phyloP scores from a whole-genome alignment of 1,140 invertebrate species.

The Lucilia cuprina region DNA sequence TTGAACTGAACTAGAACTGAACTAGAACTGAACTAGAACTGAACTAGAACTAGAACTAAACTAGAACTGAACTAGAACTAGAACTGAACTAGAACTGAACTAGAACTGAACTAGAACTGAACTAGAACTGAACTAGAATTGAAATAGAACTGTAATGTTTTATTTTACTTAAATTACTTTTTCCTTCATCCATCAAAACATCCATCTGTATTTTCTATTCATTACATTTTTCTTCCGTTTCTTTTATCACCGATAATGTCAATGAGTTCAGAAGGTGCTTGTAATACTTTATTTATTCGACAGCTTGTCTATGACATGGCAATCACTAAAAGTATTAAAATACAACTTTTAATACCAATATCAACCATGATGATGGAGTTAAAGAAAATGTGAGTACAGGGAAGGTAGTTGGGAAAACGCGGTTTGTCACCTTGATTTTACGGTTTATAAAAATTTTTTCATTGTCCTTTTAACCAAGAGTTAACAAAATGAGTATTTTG shows the following conservation, averaged over 20 bases:
- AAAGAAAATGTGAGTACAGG: background rate
- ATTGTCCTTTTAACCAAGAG: background rate
- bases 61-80: no score
- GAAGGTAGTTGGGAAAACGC: background rate
- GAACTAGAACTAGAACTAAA: no score
- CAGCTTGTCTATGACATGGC: slow-evolving; percentile 23
- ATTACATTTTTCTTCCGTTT: background rate
- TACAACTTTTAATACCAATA: background rate
- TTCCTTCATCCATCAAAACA: no score
- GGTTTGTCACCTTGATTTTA: slow-evolving; percentile 35
- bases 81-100: no score
- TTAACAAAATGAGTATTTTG: slow-evolving; percentile 1
- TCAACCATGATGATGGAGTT: background rate
- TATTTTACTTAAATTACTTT: no score
- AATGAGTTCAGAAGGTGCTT: background rate
- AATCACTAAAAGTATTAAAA: background rate
- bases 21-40: no score
- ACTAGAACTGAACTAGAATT: no score
- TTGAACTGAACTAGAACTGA: no score
- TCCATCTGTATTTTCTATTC: background rate
- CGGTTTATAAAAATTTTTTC: background rate
- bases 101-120: no score
- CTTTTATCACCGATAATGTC: background rate
- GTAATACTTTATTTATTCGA: slow-evolving; percentile 38
- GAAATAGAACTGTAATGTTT: no score